Conservation (phyloP, 2,888 invertebrate genomes). For the Tetrapedia diversipes region DNA sequence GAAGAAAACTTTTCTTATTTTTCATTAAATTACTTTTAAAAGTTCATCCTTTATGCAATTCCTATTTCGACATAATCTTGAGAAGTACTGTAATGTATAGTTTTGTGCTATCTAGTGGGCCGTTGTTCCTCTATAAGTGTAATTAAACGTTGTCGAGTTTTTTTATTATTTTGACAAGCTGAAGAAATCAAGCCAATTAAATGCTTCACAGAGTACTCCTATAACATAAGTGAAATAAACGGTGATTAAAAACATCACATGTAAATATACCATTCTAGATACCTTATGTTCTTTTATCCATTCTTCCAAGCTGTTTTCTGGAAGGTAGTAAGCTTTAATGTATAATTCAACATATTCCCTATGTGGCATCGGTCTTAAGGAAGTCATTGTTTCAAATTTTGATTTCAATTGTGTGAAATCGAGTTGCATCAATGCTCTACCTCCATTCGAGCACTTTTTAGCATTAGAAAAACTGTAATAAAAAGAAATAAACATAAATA, state of each 20-base stretch:
- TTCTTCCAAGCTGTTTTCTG: conserved; percentile 92
- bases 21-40: neutral
- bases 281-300: conserved; percentile 94
- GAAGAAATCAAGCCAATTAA: conserved; percentile 92
- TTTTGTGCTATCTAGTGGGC: conserved; percentile 76
- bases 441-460: conserved; percentile 97
- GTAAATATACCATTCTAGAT: conserved; percentile 57
- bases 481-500: neutral
- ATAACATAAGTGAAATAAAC: conserved; percentile 17
- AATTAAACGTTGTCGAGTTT: conserved; percentile 91
- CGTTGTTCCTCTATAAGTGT: conserved; percentile 87
- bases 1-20: conserved; percentile 2
- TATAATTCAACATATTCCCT: conserved; percentile 96
- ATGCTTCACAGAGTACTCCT: conserved; percentile 96
- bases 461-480: conserved; percentile 90
- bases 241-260: neutral
- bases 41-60: conserved; percentile 40
- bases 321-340: conserved; percentile 98
- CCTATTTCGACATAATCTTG: conserved; percentile 65
- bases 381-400: conserved; percentile 94
- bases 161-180: conserved; percentile 94
- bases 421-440: conserved; percentile 98
- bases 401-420: conserved; percentile 97
- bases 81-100: conserved; percentile 59
- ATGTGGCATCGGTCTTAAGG: conserved; percentile 92